Evolutionary conservation across 2,113 vertebrate species (phyloP).

Genomic region (Rhagologus leucostigma): DNA sequence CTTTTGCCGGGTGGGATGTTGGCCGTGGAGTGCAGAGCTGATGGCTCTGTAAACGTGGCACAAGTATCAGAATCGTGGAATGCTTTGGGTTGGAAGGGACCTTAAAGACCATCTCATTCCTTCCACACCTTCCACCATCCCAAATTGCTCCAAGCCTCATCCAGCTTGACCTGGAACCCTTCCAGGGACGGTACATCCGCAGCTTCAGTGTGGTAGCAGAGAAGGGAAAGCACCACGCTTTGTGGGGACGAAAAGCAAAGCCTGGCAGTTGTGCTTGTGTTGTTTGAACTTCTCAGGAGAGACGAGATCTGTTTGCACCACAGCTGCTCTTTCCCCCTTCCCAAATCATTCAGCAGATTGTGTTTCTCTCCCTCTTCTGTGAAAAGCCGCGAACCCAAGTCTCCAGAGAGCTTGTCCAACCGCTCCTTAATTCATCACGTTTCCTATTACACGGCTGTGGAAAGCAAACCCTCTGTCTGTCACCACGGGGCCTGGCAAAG

Average conservation of each 20-base stretch:
- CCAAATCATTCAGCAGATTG: background rate
- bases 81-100: background rate
- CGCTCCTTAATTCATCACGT: background rate
- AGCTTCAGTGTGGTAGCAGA: background rate
- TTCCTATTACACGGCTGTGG: background rate
- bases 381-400: background rate
- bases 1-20: background rate
- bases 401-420: background rate
- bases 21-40: background rate
- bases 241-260: background rate
- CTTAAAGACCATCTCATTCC: background rate
- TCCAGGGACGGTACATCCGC: background rate
- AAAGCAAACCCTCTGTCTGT: background rate
- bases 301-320: background rate
- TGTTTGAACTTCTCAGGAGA: background rate
- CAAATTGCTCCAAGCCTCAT: background rate
- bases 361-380: background rate
- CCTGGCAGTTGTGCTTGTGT: background rate
- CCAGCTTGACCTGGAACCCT: background rate
- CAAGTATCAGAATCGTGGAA: fast-evolving
- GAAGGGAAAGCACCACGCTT: background rate
- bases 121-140: background rate
- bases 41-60: background rate
- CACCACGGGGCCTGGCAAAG: background rate
- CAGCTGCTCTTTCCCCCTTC: background rate